phyloP scores from a whole-genome alignment of 2,888 invertebrate species.

The Hemithea aestivaria region DNA sequence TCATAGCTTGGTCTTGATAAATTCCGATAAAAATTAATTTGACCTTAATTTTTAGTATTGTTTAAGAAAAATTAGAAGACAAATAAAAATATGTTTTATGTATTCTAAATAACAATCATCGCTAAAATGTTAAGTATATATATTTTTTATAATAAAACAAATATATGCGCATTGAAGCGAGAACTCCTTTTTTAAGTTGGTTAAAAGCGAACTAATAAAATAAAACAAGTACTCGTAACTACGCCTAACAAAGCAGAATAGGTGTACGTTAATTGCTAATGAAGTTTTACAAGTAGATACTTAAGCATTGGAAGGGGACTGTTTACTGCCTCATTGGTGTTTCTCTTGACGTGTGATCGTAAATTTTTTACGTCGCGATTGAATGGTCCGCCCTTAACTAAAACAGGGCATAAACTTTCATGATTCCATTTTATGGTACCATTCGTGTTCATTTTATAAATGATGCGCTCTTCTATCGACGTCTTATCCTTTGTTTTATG shows the following conservation, averaged over 20 bases:
- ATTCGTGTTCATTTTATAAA: conserved; percentile 76
- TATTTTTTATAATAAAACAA: too few relatives aligned
- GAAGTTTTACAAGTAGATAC: conserved; percentile 65
- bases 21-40: too few relatives aligned
- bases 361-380: conserved; percentile 74
- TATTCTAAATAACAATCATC: too few relatives aligned
- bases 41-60: too few relatives aligned
- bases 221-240: conserved; percentile 30
- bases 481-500: conserved; percentile 45
- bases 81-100: too few relatives aligned
- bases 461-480: conserved; percentile 53
- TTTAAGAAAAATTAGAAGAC: too few relatives aligned
- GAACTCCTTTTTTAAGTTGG: too few relatives aligned
- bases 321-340: conserved; percentile 76
- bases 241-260: conserved; percentile 37
- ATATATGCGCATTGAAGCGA: too few relatives aligned
- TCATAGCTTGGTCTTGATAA: too few relatives aligned
- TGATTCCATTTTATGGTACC: conserved; percentile 69
- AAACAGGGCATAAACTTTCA: conserved; percentile 76
- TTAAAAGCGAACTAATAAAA: conserved; percentile 22
- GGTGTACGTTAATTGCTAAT: conserved; percentile 65
- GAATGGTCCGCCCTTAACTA: conserved; percentile 75
- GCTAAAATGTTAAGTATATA: too few relatives aligned
- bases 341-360: conserved; percentile 75
- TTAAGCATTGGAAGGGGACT: conserved; percentile 63